Percentiles rank a stretch among this genome's conserved stretches.
phyloP scores from a whole-genome alignment of 2,797 vertebrate genomes.

The Betta splendens region DNA sequence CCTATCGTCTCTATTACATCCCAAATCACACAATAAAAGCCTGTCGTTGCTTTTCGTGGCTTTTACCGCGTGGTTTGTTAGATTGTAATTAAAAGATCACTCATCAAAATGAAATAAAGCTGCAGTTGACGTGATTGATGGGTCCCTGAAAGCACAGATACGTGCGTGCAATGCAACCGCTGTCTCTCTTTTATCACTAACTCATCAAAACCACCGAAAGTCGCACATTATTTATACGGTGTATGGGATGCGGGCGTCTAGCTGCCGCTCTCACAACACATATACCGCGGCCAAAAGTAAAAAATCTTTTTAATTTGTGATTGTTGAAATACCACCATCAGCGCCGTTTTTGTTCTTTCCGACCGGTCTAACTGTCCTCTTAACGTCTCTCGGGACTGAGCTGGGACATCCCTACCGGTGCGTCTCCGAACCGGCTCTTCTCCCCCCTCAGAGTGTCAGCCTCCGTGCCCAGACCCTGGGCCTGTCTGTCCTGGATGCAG shows the following conservation, averaged over 20 bases:
- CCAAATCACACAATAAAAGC: not conserved
- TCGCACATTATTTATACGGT: not conserved
- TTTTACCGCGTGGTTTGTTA: not conserved
- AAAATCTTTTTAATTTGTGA: too few relatives aligned
- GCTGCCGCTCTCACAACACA: too few relatives aligned
- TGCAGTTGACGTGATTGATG: not conserved
- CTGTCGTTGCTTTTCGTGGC: not conserved
- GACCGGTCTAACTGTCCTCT: not conserved
- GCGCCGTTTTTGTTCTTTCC: too few relatives aligned
- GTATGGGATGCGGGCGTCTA: too few relatives aligned
- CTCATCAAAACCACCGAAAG: conserved; percentile 20
- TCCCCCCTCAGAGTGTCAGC: conserved; percentile 29
- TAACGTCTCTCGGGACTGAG: conserved; percentile 40
- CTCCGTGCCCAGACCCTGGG: conserved; percentile 24
- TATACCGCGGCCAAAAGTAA: too few relatives aligned
- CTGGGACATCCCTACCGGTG: conserved; percentile 34
- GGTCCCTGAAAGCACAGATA: not conserved
- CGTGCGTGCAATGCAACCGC: not conserved
- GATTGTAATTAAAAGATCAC: not conserved
- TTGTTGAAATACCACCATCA: too few relatives aligned
- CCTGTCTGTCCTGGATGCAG: conserved; percentile 40
- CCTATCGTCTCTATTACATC: not conserved
- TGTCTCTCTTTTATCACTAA: not conserved
- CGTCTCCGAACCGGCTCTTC: conserved; percentile 40
- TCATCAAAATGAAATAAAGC: not conserved